phyloP scores from a whole-genome alignment of 2,113 vertebrate species.

The Macaca nemestrina region DNA sequence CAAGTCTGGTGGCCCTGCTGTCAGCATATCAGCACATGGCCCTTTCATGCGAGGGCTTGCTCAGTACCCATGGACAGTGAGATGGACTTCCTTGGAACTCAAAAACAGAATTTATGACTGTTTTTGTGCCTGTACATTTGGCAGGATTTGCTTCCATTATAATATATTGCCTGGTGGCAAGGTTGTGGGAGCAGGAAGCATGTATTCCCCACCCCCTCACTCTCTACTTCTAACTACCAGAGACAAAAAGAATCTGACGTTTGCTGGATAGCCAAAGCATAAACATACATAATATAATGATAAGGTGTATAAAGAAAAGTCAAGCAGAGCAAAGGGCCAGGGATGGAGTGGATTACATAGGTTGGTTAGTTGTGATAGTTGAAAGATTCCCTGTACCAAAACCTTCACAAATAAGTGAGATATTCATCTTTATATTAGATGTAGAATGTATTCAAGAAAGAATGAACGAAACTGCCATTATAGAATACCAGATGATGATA shows the following conservation, averaged over 20 bases:
- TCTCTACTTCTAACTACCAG: background rate
- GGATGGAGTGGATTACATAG: background rate
- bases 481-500: background rate
- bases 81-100: background rate
- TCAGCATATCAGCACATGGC: background rate
- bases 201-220: background rate
- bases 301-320: background rate
- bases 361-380: background rate
- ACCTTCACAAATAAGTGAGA: background rate
- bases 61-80: background rate
- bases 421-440: background rate
- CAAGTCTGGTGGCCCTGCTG: background rate
- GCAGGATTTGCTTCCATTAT: background rate
- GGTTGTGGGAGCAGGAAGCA: background rate
- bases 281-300: background rate
- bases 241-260: background rate
- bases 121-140: background rate
- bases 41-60: background rate
- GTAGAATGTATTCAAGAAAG: background rate
- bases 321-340: background rate
- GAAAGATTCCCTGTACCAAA: background rate
- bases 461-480: background rate
- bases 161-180: fast-evolving
- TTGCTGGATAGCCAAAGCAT: background rate
- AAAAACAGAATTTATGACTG: background rate